Base-by-base conservation (phyloP, 37 sponge, comb jelly and placozoan genomes). In the Ianthella basta region DNA sequence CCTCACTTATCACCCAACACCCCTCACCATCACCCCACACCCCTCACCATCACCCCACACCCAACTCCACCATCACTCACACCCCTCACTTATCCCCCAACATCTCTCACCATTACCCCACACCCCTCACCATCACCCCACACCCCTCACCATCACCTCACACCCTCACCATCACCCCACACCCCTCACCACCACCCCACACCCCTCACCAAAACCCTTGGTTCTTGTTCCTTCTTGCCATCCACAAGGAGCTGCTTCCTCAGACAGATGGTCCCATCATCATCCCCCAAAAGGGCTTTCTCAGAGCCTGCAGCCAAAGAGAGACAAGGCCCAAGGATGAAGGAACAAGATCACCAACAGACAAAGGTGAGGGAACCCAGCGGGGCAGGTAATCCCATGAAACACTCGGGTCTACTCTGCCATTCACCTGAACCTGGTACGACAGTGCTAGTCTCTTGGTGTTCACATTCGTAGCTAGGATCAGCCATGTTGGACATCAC, bases 201-300 rank as follows among this genome's bases (percentile, higher is more conserved):
- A 29, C 29, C 29, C 18, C 86, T 63, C 55, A 94, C 94, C 91
- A 94, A 35, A 0, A 70, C 67, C 41, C 80, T 90, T 1, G 91
- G 94, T 44, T 90, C 94, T 3, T 88, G 85, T 61, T 89, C 91
- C 35, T 94, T 94, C 94, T 88, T 90, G 15, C 88, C 82, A 27
- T 90, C 88, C 50, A 90, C 89, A 50, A 83, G 61, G 59, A 92
- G 44, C 6, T 39, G 73, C 72, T 89, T 89, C 21, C 86, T 64
- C 32, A 94, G 86, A 37, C 89, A 93, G 0, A 93, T 56, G 23
- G 59, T 37, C 50, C 50, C 50, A 20, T 63, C 73, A 4, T 85
- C 81, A 3, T 59, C 84, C 13, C 67, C 44, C 14, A 94, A 37
- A 8, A 86, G 16, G 10, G 80, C 41, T 29, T 60, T 57, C 82